These are phyloP conservation scores for Drosophila tanythrix DNA, from an alignment of 2,888 invertebrate species.

Conservation along the genomic window DNA sequence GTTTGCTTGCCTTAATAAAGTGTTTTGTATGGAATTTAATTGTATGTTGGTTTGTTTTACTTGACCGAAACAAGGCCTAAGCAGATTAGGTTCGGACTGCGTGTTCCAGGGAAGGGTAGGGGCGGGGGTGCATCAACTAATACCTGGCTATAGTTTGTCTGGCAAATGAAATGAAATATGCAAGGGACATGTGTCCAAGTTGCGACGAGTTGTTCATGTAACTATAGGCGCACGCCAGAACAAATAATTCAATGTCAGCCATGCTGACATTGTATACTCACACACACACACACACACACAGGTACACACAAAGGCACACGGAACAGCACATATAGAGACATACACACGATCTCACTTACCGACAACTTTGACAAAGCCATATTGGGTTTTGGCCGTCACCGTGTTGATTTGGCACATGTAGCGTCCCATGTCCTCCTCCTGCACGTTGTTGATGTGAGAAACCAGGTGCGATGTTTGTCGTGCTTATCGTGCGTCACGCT, in stretches of 20 bases:
- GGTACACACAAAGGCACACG: background rate
- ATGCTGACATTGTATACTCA: constrained; percentile 44
- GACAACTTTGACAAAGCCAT: constrained; percentile 95
- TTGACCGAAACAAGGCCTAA: constrained; percentile 31
- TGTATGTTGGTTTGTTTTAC: constrained; percentile 48
- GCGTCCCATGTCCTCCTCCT: constrained; percentile 95
- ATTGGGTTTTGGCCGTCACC: constrained; percentile 95
- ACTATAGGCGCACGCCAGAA: constrained; percentile 45
- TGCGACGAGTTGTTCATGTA: constrained; percentile 46
- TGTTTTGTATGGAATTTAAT: constrained; percentile 62
- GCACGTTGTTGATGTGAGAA: constrained; percentile 96
- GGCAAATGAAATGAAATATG: constrained; percentile 75
- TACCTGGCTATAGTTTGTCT: constrained; percentile 53
- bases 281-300: constrained; percentile 20
- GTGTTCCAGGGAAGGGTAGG: background rate
- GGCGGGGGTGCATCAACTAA: constrained; percentile 23
- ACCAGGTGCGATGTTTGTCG: constrained; percentile 93
- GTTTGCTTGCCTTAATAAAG: constrained; percentile 62
- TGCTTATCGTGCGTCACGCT: constrained; percentile 96
- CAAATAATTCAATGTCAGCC: constrained; percentile 62
- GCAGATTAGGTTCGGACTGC: background rate
- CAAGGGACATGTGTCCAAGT: constrained; percentile 67
- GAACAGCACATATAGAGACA: background rate
- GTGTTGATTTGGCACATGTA: constrained; percentile 98
- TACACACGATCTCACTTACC: constrained; percentile 87